Base-by-base conservation (phyloP, 2,113 vertebrate species). In the Todiramphus chloris region DNA sequence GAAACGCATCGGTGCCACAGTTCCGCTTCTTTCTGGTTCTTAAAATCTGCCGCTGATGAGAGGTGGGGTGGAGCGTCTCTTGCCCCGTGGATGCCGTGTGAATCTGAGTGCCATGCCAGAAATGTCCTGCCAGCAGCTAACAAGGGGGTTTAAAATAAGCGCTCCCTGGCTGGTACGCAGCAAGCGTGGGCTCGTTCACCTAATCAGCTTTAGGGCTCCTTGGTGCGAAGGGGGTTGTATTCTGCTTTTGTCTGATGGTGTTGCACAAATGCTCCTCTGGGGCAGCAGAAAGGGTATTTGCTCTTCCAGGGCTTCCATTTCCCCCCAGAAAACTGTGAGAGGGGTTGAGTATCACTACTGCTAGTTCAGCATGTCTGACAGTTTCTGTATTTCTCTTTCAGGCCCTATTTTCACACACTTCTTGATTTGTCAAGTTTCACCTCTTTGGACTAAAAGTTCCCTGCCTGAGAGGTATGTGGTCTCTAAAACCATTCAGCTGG, bases 1-100 rank as follows among this genome's bases (percentile, higher is more conserved):
- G 59, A 13, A 21, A 17, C 0, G 0, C 1, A 0, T 11, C 2
- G 1, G 16, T 41, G 37, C 41, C 33, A 59, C 30, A 24, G 43
- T 78, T 89, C 48, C 6, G 25, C 63, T 90, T 77, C 59, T 55
- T 90, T 41, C 48, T 23, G 16, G 25, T 76, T 92, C 79, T 76
- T 58, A 75, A 69, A 75, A 88, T 16, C 12, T 4, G 7, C 27
- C 24, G 4, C 0, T 73, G 58, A 23, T 23, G 39, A 35, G 67
- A 74, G 15, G 1, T 12, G 16, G 11, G 11, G 19, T 94, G 39
- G 62, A 94, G 44, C 33, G n/a, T 72, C 72, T 95, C 88, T 81
- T 93, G 58, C 63, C 41, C 56, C 51, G 21, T 5, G 7, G 60
- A 87, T 75, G 33, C 70, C 23, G 9, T 31, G 13, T 16, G 53